Evolutionary conservation across 2,113 vertebrate genomes (phyloP).

Genomic region (Bungarus multicinctus): DNA sequence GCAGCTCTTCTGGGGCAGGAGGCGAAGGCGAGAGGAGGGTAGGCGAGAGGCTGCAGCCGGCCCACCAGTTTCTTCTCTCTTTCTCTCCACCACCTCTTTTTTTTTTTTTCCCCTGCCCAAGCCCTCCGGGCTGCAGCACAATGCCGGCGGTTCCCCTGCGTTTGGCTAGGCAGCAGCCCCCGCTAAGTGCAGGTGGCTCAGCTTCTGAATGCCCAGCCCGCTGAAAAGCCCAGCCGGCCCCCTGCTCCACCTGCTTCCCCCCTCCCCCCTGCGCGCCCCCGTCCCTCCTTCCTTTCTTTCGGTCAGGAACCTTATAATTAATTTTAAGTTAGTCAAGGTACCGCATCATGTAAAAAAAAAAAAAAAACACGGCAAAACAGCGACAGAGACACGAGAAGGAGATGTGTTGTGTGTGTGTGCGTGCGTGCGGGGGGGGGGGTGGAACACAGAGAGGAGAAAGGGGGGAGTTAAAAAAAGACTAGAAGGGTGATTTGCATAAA

Average conservation of each 20-base stretch:
- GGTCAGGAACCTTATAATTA: slow-evolving; percentile 67
- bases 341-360: slow-evolving; percentile 53
- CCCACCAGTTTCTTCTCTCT: background rate
- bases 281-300: background rate
- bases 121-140: background rate
- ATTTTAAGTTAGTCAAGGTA: slow-evolving; percentile 68
- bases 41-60: background rate
- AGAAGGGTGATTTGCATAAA: slow-evolving; percentile 65
- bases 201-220: slow-evolving; percentile 46
- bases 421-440: background rate
- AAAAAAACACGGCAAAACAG: slow-evolving; percentile 40
- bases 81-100: no score
- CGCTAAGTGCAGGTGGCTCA: slow-evolving; percentile 72
- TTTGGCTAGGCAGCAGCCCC: slow-evolving; percentile 14
- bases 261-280: background rate
- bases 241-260: slow-evolving; percentile 19
- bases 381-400: slow-evolving; percentile 14
- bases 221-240: slow-evolving; percentile 53
- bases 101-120: background rate
- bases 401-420: background rate
- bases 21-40: background rate
- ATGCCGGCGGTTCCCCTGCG: background rate
- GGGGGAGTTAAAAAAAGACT: background rate
- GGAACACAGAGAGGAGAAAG: background rate
- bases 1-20: slow-evolving; percentile 33